Conservation (phyloP, 2,888 invertebrate genomes). For the Punctoribates punctum region DNA sequence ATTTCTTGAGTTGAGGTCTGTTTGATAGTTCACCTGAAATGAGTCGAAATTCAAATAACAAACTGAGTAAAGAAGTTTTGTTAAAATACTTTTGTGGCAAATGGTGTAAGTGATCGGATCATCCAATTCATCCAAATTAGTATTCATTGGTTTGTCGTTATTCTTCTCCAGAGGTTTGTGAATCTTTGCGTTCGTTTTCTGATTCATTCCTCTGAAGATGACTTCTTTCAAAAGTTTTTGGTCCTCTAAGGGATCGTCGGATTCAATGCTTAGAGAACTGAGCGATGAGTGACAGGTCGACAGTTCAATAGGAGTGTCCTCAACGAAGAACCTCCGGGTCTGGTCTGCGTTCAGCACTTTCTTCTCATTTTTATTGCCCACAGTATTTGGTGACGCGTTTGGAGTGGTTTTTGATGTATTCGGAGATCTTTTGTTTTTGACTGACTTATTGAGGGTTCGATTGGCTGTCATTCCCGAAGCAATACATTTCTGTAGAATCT, state of each 20-base stretch:
- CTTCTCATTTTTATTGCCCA: not conserved
- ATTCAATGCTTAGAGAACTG: constrained; percentile 24
- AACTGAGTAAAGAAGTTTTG: not conserved
- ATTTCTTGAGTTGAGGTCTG: not conserved
- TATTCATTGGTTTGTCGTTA: not conserved
- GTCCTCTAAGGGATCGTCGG: constrained; percentile 29
- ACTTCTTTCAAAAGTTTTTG: constrained; percentile 6
- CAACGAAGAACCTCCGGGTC: constrained; percentile 13
- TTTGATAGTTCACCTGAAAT: not conserved
- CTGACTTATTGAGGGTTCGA: constrained; percentile 2
- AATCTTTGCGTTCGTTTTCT: not conserved
- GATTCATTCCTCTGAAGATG: not conserved
- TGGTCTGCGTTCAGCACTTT: constrained; percentile 20
- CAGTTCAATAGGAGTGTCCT: constrained; percentile 39
- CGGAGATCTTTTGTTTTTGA: not conserved
- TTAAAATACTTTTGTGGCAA: constrained; percentile 35
- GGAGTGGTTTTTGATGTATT: constrained; percentile 20
- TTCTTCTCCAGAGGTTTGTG: not conserved
- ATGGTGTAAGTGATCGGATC: constrained; percentile 39
- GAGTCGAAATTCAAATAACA: not conserved
- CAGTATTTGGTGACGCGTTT: not conserved
- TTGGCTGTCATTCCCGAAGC: constrained; percentile 30
- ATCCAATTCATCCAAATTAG: constrained; percentile 21
- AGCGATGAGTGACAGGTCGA: constrained; percentile 38
- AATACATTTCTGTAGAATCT: constrained; percentile 32